Conservation (phyloP, 2,888 invertebrate genomes). For the Polydrusus pterygomalis region DNA sequence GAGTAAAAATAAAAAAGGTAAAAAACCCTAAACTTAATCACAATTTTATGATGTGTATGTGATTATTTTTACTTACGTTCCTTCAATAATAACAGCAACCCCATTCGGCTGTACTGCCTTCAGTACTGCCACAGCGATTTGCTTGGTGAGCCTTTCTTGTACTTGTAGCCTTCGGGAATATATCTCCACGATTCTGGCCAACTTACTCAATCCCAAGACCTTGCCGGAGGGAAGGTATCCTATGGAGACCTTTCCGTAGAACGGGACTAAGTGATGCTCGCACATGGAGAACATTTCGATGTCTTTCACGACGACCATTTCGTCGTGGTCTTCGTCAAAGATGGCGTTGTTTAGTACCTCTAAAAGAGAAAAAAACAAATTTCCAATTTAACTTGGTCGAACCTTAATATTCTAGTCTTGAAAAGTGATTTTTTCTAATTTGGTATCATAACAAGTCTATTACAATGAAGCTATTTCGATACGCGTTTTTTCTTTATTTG, state of each 20-base stretch:
- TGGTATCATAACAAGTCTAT: too few species aligned
- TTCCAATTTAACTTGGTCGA: too few species aligned
- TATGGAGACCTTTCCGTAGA: slow-evolving; percentile 99
- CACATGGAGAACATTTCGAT: slow-evolving; percentile 99
- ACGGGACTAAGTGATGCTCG: slow-evolving; percentile 98
- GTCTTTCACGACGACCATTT: slow-evolving; percentile 99
- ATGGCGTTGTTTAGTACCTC: slow-evolving; percentile 97
- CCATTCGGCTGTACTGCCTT: slow-evolving; percentile 98
- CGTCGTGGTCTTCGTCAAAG: slow-evolving; percentile 99
- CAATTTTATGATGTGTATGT: too few species aligned
- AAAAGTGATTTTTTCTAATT: too few species aligned
- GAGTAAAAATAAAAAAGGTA: too few species aligned
- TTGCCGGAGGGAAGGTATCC: slow-evolving; percentile 98
- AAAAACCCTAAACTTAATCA: too few species aligned
- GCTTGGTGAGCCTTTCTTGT: slow-evolving; percentile 98
- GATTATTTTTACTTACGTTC: slow-evolving; percentile 86
- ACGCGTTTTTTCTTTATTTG: too few species aligned
- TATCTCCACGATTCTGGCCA: slow-evolving; percentile 98
- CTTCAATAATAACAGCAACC: slow-evolving; percentile 99
- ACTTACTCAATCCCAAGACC: slow-evolving; percentile 96
- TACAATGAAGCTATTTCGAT: too few species aligned
- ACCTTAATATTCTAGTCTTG: too few species aligned
- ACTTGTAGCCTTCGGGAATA: slow-evolving; percentile 97
- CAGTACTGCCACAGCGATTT: slow-evolving; percentile 97
- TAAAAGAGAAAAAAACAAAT: slow-evolving; percentile 72